phyloP scores from a whole-genome alignment of 2,888 invertebrate genomes.

The Parasteatoda lunata region DNA sequence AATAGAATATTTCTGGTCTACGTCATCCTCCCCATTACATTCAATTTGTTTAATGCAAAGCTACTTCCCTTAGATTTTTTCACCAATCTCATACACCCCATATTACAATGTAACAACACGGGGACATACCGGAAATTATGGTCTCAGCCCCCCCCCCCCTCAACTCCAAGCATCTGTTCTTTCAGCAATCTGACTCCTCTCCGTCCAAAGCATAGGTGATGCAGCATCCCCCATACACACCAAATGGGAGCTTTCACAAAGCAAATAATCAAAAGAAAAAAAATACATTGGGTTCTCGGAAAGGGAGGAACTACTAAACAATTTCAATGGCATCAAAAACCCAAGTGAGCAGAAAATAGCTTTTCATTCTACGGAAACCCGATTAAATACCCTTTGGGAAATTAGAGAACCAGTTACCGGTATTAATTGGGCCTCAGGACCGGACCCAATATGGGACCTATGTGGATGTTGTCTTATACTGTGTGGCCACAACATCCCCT shows the following conservation, averaged over 20 bases:
- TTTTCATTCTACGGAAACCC: constrained; percentile 36
- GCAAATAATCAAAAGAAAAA: constrained; percentile 21
- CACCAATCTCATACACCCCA: neutral
- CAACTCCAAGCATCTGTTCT: constrained; percentile 25
- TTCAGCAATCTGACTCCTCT: constrained; percentile 25
- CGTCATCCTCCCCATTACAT: too few relatives aligned
- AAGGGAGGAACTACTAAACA: constrained; percentile 1
- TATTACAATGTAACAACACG: neutral
- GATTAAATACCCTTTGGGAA: constrained; percentile 62
- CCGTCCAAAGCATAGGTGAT: neutral
- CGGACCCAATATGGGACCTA: neutral
- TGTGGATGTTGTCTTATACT: constrained; percentile 24
- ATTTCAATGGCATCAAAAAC: constrained; percentile 49
- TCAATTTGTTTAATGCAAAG: too few relatives aligned
- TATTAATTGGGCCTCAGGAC: constrained; percentile 53
- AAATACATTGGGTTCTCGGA: neutral
- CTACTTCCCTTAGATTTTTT: too few relatives aligned
- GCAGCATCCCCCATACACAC: neutral
- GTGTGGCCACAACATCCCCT: constrained; percentile 36
- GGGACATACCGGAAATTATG: constrained; percentile 32
- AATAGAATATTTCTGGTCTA: too few relatives aligned
- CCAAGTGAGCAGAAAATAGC: constrained; percentile 66
- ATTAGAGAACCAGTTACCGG: constrained; percentile 62
- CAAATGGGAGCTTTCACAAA: neutral
- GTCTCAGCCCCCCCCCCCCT: constrained; percentile 12